Conservation (phyloP, 2,888 invertebrate genomes). For the Caenorhabditis sp. region DNA sequence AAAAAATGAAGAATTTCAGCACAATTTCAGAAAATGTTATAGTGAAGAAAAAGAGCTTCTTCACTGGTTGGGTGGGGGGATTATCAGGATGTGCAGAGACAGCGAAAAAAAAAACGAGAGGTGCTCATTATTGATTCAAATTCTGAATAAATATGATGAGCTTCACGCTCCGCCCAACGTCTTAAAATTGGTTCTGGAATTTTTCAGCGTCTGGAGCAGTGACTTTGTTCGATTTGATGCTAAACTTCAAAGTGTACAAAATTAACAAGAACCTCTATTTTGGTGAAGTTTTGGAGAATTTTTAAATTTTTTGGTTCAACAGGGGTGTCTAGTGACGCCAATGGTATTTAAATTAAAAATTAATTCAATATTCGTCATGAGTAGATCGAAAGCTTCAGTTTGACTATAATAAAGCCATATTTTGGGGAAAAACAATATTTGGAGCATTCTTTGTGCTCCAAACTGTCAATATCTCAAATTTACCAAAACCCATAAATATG, state of each 20-base stretch:
- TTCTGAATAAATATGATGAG: slow-evolving; percentile 16
- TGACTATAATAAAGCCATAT: too few species aligned
- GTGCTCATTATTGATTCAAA: slow-evolving; percentile 27
- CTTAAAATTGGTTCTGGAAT: too few species aligned
- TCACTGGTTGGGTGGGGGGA: not conserved
- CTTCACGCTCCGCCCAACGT: slow-evolving; percentile 9
- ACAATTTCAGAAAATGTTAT: slow-evolving; percentile 3
- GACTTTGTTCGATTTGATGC: too few species aligned
- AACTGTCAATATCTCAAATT: not conserved
- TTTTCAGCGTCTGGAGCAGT: too few species aligned
- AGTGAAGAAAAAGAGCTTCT: slow-evolving; percentile 16
- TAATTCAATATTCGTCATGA: too few species aligned
- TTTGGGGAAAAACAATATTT: too few species aligned
- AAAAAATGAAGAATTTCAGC: slow-evolving; percentile 9
- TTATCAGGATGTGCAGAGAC: not conserved
- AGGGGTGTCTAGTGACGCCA: too few species aligned
- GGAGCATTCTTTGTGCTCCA: not conserved
- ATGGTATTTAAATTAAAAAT: too few species aligned
- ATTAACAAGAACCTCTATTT: not conserved
- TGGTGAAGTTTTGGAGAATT: not conserved
- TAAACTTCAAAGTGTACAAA: too few species aligned
- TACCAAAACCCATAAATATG: not conserved
- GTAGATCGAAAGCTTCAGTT: too few species aligned
- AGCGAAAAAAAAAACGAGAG: slow-evolving; percentile 6
- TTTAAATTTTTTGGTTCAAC: too few species aligned